These are phyloP conservation scores for Piscicola geometra DNA, from an alignment of 2,888 invertebrate genomes.

Conservation along the genomic window DNA sequence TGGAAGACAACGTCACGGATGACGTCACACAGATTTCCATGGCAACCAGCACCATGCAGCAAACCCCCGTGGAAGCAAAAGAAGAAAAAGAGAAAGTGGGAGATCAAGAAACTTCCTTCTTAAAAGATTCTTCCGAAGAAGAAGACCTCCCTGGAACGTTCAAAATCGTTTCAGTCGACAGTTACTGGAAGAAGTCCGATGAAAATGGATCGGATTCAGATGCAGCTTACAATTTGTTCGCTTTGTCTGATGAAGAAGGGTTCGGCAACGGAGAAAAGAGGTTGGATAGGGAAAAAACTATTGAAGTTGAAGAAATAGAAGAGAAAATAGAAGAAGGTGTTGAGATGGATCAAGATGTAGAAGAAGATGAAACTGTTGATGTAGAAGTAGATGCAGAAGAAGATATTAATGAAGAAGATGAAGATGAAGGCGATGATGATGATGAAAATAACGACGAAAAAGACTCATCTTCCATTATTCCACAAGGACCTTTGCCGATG, in stretches of 20 bases:
- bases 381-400: slow-evolving; percentile 49
- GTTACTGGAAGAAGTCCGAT: background rate
- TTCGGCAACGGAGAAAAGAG: background rate
- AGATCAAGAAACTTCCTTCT: background rate
- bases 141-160: background rate
- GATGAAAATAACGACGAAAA: slow-evolving; percentile 63
- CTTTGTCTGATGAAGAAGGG: background rate
- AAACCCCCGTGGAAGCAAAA: slow-evolving; percentile 28
- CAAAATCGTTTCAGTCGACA: background rate
- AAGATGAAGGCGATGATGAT: slow-evolving; percentile 60
- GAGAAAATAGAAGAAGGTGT: background rate
- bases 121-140: background rate
- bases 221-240: background rate
- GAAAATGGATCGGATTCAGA: background rate
- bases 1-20: background rate
- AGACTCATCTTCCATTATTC: background rate
- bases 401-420: slow-evolving; percentile 57
- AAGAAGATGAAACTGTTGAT: background rate
- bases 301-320: background rate
- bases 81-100: slow-evolving; percentile 39
- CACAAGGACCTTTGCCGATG: slow-evolving; percentile 26
- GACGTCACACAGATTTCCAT: slow-evolving; percentile 38
- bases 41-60: too few relatives aligned
- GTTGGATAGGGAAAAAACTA: slow-evolving; percentile 56
- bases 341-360: background rate